These are phyloP conservation scores for Drosophila differens DNA, from an alignment of 2,888 invertebrate species.

Conservation along the genomic window DNA sequence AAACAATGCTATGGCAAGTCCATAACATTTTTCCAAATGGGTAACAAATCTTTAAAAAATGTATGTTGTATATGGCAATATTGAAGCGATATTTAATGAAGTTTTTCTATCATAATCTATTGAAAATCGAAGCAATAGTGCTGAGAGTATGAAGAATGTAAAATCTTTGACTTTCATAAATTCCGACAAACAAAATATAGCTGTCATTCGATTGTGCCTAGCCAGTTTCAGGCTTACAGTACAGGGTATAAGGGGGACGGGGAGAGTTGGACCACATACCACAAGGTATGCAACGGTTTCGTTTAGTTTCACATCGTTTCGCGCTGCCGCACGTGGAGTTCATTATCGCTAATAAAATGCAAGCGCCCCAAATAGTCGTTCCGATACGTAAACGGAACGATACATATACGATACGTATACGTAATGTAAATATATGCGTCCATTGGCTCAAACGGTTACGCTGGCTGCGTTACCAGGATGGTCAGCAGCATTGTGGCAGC, in stretches of 20 bases:
- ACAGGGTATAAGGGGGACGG: background rate
- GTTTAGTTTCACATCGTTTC: slow-evolving; percentile 51
- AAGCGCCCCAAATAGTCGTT: slow-evolving; percentile 45
- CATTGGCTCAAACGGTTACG: slow-evolving; percentile 22
- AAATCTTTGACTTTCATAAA: background rate
- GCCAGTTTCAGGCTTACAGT: background rate
- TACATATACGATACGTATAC: slow-evolving; percentile 19
- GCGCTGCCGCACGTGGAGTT: slow-evolving; percentile 59
- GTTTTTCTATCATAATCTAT: background rate
- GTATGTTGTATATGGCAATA: background rate
- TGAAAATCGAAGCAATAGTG: background rate
- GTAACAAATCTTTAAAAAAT: background rate
- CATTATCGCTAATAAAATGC: slow-evolving; percentile 77
- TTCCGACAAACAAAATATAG: too few species aligned
- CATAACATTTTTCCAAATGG: background rate
- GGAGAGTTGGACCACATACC: slow-evolving; percentile 9
- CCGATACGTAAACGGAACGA: slow-evolving; percentile 15
- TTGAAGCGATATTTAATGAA: background rate
- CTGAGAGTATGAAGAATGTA: background rate
- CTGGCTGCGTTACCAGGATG: slow-evolving; percentile 30
- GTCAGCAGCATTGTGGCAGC: slow-evolving; percentile 5
- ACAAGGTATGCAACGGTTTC: slow-evolving; percentile 55
- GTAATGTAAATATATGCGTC: slow-evolving; percentile 28
- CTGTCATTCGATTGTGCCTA: too few species aligned
- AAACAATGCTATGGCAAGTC: background rate